Conservation (phyloP, 2,888 invertebrate species). For the Calephelis perditalis region DNA sequence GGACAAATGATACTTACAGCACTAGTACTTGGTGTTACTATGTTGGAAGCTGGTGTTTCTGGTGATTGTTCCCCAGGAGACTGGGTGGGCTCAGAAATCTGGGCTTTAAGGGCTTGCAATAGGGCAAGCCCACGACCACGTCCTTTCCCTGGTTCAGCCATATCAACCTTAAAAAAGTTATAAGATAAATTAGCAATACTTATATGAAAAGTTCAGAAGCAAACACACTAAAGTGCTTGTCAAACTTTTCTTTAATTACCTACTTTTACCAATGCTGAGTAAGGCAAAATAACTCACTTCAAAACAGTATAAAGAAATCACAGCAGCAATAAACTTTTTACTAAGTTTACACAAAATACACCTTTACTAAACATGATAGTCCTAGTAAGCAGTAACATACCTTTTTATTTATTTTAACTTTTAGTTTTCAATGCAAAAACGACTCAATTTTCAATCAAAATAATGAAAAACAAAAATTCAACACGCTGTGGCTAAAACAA, state of each 20-base stretch:
- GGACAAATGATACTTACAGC: conserved; percentile 37
- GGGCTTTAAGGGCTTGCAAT: conserved; percentile 52
- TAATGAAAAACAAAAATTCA: too few relatives aligned
- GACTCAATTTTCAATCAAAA: too few relatives aligned
- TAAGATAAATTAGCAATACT: not conserved
- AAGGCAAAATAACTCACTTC: not conserved
- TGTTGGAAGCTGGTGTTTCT: conserved; percentile 38
- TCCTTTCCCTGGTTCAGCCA: conserved; percentile 55
- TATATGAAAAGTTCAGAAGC: not conserved
- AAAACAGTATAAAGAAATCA: not conserved
- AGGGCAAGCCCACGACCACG: conserved; percentile 61
- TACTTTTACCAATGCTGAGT: not conserved
- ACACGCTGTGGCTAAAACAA: too few relatives aligned
- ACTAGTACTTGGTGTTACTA: conserved; percentile 39
- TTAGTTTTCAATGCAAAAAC: too few relatives aligned
- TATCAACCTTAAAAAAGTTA: conserved; percentile 32
- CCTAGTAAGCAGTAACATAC: too few relatives aligned
- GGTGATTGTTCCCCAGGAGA: conserved; percentile 41
- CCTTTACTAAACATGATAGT: too few relatives aligned
- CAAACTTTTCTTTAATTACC: conserved; percentile 2
- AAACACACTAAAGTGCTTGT: not conserved
- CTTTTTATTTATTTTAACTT: too few relatives aligned
- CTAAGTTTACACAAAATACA: not conserved
- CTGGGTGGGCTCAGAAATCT: conserved; percentile 41
- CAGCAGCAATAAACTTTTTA: too few relatives aligned